Conservation (phyloP, 2,797 vertebrate genomes). For the Poecile montanus region DNA sequence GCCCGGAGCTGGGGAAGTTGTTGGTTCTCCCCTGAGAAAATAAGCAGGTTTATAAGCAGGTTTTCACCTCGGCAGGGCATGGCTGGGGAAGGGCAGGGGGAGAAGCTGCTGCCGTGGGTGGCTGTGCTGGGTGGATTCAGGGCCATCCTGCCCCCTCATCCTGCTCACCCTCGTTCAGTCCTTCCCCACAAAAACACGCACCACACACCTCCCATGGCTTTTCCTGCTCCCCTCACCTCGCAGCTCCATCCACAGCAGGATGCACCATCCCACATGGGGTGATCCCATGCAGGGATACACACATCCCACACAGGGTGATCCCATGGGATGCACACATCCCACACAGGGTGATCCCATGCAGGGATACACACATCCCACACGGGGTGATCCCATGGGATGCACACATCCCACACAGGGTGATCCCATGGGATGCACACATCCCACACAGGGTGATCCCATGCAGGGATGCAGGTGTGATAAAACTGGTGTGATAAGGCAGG, state of each 20-base stretch:
- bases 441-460: not conserved
- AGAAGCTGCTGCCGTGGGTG: not conserved
- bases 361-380: not conserved
- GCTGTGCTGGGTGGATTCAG: rapidly evolving
- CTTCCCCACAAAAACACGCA: not conserved
- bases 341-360: rapidly evolving
- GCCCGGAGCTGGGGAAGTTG: not conserved
- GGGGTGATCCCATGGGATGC: too few relatives aligned
- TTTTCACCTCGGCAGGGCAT: not conserved
- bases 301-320: not conserved
- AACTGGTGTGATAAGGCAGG: not conserved
- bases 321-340: too few relatives aligned
- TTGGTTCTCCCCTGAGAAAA: not conserved
- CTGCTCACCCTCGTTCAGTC: rapidly evolving
- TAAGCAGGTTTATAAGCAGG: not conserved
- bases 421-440: not conserved
- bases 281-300: not conserved
- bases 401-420: too few relatives aligned
- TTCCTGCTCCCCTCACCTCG: rapidly evolving
- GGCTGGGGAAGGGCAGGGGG: not conserved
- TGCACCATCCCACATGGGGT: rapidly evolving
- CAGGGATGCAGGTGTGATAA: not conserved
- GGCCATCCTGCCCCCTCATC: not conserved
- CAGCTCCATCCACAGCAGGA: not conserved
- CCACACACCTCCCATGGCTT: rapidly evolving